A percentile compares a stretch with the other conserved stretches of the same genome.
These are phyloP conservation scores for Tanytarsus gracilentus DNA, from an alignment of 2,888 invertebrate species.

Conservation along the genomic window DNA sequence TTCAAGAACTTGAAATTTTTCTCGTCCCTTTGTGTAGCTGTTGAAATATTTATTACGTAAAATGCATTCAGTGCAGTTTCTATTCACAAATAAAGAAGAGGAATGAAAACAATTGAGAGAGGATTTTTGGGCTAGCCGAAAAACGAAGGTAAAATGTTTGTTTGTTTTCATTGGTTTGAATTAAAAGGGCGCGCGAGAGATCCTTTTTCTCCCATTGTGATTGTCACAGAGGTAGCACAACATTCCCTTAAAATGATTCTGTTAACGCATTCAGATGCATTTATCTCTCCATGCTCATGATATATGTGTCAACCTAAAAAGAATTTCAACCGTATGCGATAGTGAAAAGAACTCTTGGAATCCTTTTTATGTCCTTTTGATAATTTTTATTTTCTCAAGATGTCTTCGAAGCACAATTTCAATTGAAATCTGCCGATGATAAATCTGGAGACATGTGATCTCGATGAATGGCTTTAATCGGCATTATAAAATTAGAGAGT, in stretches of 20 bases:
- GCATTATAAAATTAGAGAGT: too few relatives aligned
- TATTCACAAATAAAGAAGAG: not conserved
- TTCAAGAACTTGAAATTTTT: not conserved
- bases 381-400: too few relatives aligned
- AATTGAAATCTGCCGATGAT: too few relatives aligned
- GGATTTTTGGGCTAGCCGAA: not conserved
- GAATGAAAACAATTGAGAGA: conserved; percentile 7
- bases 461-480: too few relatives aligned
- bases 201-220: not conserved
- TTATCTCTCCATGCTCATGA: conserved; percentile 5
- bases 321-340: too few relatives aligned
- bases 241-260: conserved; percentile 11
- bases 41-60: conserved; percentile 21
- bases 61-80: conserved; percentile 24
- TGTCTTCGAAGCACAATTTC: too few relatives aligned
- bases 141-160: conserved; percentile 25
- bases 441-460: too few relatives aligned
- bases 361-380: too few relatives aligned
- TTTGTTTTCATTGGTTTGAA: conserved; percentile 28
- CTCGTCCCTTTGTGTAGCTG: not conserved
- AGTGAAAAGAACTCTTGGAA: too few relatives aligned
- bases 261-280: conserved; percentile 8
- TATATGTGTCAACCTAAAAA: too few relatives aligned
- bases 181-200: conserved; percentile 29
- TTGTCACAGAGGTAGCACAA: not conserved